A percentile compares a stretch with the other conserved stretches of the same genome.
Evolutionary conservation across 2,888 invertebrate species (phyloP).

Genomic region (Habroteleia sp.): DNA sequence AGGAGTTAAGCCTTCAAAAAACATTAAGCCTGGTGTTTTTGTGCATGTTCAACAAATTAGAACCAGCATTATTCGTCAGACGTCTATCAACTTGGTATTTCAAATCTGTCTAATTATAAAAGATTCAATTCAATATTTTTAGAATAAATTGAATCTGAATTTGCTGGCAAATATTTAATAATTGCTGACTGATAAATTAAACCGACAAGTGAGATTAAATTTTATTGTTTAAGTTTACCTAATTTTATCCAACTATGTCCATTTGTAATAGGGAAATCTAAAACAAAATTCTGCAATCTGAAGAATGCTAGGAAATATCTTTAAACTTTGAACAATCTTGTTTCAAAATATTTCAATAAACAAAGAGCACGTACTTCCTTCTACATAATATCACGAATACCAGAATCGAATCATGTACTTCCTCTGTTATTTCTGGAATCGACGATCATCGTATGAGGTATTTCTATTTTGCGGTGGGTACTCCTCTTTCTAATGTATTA

Average conservation of each 20-base stretch:
- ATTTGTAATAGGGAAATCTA: constrained; percentile 19
- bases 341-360: constrained; percentile 26
- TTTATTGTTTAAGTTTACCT: too few species aligned
- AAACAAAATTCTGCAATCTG: constrained; percentile 24
- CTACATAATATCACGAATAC: constrained; percentile 17
- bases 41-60: too few species aligned
- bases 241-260: constrained; percentile 2
- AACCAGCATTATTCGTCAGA: too few species aligned
- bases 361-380: constrained; percentile 18
- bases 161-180: too few species aligned
- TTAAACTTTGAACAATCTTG: constrained; percentile 5
- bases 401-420: constrained; percentile 24
- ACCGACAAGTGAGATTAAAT: too few species aligned
- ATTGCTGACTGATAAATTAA: too few species aligned
- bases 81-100: too few species aligned
- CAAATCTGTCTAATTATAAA: too few species aligned
- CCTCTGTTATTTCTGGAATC: constrained; percentile 39
- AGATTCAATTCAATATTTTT: too few species aligned
- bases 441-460: constrained; percentile 9
- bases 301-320: constrained; percentile 12
- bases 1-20: too few species aligned
- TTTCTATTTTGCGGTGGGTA: constrained; percentile 8
- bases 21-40: too few species aligned
- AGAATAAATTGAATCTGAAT: too few species aligned
- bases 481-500: background rate